Evolutionary conservation across 1,140 invertebrate genomes (phyloP).

Genomic region (Pomacea maculata): DNA sequence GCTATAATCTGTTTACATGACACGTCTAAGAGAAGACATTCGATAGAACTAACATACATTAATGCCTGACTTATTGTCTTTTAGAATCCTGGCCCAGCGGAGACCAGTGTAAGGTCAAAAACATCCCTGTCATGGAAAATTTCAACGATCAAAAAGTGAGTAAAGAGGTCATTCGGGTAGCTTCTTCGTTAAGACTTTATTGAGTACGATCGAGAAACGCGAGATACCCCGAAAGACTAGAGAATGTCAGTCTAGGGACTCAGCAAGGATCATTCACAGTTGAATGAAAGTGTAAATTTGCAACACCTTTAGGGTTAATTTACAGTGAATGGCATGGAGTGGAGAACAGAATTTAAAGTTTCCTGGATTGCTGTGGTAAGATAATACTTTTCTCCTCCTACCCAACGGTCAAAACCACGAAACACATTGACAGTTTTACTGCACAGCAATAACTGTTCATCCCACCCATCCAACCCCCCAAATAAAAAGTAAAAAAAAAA

Average conservation of each 20-base stretch:
- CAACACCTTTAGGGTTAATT: background rate
- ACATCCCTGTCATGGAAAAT: conserved; percentile 16
- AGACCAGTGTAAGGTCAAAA: background rate
- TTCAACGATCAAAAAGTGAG: conserved; percentile 4
- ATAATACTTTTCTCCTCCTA: no score
- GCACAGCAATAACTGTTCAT: no score
- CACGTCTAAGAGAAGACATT: background rate
- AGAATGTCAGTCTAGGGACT: background rate
- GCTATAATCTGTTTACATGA: background rate
- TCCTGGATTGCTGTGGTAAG: no score
- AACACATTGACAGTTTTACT: no score
- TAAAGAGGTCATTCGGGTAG: background rate
- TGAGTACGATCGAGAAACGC: background rate
- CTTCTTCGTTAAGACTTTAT: background rate
- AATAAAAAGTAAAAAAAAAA: no score
- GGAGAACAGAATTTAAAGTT: background rate
- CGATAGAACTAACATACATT: no score
- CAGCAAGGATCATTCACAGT: background rate
- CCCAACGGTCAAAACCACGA: no score
- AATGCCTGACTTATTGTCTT: background rate
- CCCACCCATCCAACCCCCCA: no score
- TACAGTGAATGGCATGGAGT: background rate
- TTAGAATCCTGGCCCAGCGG: background rate
- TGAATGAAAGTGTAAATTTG: conserved; percentile 5
- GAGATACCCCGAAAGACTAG: no score